A percentile compares a stretch with the other conserved stretches of the same genome.
phyloP scores from a whole-genome alignment of 2,113 vertebrate genomes.

The Ascaphus truei region DNA sequence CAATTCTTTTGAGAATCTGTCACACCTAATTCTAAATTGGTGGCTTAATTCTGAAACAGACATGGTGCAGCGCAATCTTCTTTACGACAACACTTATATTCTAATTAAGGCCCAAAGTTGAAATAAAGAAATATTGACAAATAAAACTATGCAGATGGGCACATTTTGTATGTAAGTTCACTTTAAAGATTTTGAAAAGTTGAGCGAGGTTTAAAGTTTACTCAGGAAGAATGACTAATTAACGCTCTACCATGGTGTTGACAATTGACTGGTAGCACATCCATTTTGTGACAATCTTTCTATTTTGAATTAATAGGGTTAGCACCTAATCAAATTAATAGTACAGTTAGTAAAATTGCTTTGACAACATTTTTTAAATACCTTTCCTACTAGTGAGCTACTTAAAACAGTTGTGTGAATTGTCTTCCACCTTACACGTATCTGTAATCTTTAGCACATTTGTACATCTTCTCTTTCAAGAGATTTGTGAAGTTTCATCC shows the following conservation, averaged over 20 bases:
- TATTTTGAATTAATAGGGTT: constrained; percentile 23
- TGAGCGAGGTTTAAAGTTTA: background rate
- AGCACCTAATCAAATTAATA: constrained; percentile 8
- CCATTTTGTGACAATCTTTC: constrained; percentile 19
- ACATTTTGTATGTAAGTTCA: too few species aligned
- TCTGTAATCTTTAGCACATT: background rate
- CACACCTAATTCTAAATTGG: too few species aligned
- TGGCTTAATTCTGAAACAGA: too few species aligned
- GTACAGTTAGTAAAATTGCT: background rate
- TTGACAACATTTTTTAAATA: background rate
- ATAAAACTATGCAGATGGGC: too few species aligned
- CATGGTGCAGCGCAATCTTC: too few species aligned
- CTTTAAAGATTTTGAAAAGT: background rate
- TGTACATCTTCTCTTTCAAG: background rate
- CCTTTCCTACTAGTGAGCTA: background rate
- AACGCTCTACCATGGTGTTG: constrained; percentile 9
- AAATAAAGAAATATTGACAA: too few species aligned
- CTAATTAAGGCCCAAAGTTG: too few species aligned
- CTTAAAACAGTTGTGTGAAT: background rate
- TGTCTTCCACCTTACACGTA: background rate
- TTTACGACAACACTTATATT: too few species aligned
- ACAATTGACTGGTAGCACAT: constrained; percentile 20
- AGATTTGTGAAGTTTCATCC: too few species aligned
- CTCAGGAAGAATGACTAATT: constrained; percentile 14
- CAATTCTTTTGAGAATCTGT: too few species aligned